A percentile compares a stretch with the other conserved stretches of the same genome.
Conservation (phyloP, 1,140 invertebrate genomes). For the Aphelenchoides besseyi region DNA sequence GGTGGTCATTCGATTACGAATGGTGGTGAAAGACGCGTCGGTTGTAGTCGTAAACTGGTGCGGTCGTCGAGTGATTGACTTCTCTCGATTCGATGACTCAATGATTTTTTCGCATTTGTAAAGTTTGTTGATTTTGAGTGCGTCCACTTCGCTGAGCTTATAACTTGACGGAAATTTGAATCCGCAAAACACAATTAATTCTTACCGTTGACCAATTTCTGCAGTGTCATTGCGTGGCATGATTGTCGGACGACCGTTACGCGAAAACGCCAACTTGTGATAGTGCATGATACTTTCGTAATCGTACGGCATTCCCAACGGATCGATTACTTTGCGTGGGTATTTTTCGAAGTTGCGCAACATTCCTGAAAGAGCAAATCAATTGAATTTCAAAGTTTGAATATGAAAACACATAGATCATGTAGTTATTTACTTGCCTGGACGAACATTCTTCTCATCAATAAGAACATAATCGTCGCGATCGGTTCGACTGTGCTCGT, state of each 20-base stretch:
- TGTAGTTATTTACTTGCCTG: conserved; percentile 49
- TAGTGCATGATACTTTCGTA: conserved; percentile 60
- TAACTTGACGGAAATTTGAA: conserved; percentile 37
- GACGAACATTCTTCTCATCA: conserved; percentile 59
- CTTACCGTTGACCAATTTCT: conserved; percentile 60
- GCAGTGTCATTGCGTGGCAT: conserved; percentile 52
- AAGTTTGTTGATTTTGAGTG: conserved; percentile 54
- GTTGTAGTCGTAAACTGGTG: conserved; percentile 25
- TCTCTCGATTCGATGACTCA: background rate
- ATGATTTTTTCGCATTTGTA: conserved; percentile 41
- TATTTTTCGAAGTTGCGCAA: conserved; percentile 62
- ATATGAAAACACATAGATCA: background rate
- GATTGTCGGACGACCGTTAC: conserved; percentile 59
- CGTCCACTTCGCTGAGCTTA: conserved; percentile 58
- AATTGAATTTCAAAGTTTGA: background rate
- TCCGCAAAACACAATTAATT: background rate
- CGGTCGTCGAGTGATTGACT: background rate
- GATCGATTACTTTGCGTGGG: conserved; percentile 61
- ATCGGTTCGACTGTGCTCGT: conserved; percentile 61
- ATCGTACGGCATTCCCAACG: conserved; percentile 62
- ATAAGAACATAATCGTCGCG: conserved; percentile 59
- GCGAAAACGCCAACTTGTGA: conserved; percentile 60
- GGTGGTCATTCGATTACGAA: background rate
- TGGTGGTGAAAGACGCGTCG: background rate
- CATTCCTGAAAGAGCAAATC: conserved; percentile 49